Percentiles rank a stretch among this genome's conserved stretches.
These are phyloP conservation scores for Centroberyx gerrardi DNA, from an alignment of 2,797 vertebrate species.

Conservation along the genomic window DNA sequence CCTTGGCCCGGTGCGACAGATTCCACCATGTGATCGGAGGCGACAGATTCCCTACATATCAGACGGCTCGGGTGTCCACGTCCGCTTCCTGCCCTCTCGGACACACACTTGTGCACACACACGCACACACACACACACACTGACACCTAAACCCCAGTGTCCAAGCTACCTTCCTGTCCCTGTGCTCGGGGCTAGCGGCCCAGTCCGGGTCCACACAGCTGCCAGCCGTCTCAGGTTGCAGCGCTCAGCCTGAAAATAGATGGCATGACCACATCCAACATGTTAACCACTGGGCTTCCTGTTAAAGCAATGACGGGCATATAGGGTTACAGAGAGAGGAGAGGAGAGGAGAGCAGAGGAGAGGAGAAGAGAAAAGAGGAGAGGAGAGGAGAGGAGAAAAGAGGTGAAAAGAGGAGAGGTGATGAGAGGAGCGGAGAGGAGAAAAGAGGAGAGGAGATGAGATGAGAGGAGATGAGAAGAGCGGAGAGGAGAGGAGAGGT, in stretches of 20 bases:
- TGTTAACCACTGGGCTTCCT: conserved; percentile 67
- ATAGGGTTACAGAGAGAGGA: conserved; percentile 35
- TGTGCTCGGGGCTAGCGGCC: conserved; percentile 33
- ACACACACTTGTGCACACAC: conserved; percentile 26
- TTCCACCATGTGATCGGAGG: conserved; percentile 75
- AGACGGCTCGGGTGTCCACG: conserved; percentile 72
- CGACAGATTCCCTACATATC: conserved; percentile 76
- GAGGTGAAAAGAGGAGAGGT: no score
- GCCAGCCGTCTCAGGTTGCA: conserved; percentile 74
- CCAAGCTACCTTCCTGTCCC: conserved; percentile 68
- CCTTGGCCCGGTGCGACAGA: conserved; percentile 66
- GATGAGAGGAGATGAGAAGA: no score
- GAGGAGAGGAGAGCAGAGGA: neutral
- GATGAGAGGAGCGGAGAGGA: no score
- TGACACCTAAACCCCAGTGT: conserved; percentile 62
- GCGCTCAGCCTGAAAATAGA: conserved; percentile 76
- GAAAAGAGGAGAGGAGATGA: no score
- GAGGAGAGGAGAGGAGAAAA: neutral
- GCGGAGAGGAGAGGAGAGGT: no score
- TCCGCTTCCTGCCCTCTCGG: conserved; percentile 69
- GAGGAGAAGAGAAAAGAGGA: neutral
- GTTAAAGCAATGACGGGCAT: conserved; percentile 49
- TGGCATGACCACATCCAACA: conserved; percentile 57
- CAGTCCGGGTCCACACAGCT: conserved; percentile 71
- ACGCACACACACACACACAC: conserved; percentile 26